A percentile compares a stretch with the other conserved stretches of the same genome.
Conservation (phyloP, 2,113 vertebrate genomes). For the Cairina moschata region DNA sequence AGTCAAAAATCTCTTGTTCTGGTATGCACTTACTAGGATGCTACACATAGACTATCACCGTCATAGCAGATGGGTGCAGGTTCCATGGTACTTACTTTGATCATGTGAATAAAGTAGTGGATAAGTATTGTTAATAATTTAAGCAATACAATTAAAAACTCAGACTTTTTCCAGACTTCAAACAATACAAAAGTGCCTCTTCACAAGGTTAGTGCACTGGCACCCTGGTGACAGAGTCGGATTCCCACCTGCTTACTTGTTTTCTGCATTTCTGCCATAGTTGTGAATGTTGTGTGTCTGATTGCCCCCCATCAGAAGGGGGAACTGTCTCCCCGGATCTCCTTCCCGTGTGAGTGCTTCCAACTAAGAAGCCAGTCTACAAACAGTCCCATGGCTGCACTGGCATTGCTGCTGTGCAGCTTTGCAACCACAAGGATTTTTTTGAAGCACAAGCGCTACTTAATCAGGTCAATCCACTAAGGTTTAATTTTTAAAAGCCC, state of each 20-base stretch:
- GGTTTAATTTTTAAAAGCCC: background rate
- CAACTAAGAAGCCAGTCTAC: background rate
- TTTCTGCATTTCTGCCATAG: background rate
- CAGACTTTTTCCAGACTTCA: background rate
- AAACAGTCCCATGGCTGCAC: background rate
- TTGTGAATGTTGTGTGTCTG: rapidly evolving
- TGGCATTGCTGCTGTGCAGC: background rate
- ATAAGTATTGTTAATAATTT: background rate
- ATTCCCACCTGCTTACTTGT: background rate
- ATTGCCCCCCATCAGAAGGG: background rate
- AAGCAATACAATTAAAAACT: background rate
- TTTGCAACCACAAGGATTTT: background rate
- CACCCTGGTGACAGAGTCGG: background rate
- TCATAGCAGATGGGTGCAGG: background rate
- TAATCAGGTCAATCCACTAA: background rate
- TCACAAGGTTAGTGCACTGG: background rate
- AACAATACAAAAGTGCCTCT: background rate
- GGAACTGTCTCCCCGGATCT: background rate
- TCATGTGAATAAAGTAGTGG: background rate
- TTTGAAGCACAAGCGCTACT: background rate
- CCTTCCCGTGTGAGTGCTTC: background rate
- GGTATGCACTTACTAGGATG: background rate
- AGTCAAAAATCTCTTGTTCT: background rate
- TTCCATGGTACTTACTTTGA: background rate
- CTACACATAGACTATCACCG: background rate